Evolutionary conservation across 2,888 invertebrate genomes (phyloP).

Genomic region (Germaria angustata): DNA sequence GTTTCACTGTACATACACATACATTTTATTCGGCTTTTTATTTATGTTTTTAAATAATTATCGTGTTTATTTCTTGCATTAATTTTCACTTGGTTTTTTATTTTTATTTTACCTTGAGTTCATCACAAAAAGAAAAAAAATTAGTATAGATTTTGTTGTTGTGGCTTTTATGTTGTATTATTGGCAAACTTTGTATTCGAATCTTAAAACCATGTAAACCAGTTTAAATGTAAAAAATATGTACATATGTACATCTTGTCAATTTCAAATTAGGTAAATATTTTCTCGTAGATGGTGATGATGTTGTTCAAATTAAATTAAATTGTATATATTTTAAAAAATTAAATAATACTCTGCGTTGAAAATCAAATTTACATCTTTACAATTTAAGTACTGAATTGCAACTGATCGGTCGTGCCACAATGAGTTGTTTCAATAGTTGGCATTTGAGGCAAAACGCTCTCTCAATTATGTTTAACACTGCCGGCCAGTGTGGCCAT

Average conservation of each 20-base stretch:
- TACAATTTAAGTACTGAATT: constrained; percentile 23
- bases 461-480: not conserved
- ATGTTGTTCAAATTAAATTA: too few relatives aligned
- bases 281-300: too few relatives aligned
- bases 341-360: not conserved
- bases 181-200: not conserved
- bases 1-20: too few relatives aligned
- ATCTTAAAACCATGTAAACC: constrained; percentile 5
- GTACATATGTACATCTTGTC: not conserved
- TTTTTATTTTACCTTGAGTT: constrained; percentile 26
- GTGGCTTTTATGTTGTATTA: not conserved
- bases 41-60: too few relatives aligned
- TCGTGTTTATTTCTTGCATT: too few relatives aligned
- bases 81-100: not conserved
- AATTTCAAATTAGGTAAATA: not conserved
- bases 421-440: not conserved
- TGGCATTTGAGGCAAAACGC: not conserved
- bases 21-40: too few relatives aligned
- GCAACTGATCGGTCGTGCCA: constrained; percentile 37
- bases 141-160: not conserved
- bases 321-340: too few relatives aligned
- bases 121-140: not conserved
- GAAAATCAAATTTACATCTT: not conserved
- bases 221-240: constrained; percentile 8
- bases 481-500: too few relatives aligned